phyloP scores from a whole-genome alignment of 2,113 vertebrate genomes.

The Pluvianellus socialis region DNA sequence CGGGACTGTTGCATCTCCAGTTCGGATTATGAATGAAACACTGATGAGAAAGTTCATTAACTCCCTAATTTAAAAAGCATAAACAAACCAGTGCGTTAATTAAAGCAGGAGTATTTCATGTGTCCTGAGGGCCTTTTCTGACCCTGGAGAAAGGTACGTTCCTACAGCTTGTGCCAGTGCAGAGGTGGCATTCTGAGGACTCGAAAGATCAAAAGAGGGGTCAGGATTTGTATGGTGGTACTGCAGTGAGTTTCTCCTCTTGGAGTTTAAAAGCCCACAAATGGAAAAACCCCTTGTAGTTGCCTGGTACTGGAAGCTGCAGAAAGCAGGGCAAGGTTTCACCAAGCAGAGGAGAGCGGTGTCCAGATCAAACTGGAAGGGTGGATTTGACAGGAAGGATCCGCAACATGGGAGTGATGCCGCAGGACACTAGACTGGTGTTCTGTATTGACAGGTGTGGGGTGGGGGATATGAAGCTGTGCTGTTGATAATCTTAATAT shows the following conservation, averaged over 20 bases:
- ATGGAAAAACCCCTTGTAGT: too few relatives aligned
- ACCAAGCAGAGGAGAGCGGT: not conserved
- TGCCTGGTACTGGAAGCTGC: not conserved
- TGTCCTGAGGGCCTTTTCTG: not conserved
- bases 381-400: not conserved
- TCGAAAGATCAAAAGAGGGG: not conserved
- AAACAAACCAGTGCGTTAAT: not conserved
- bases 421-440: not conserved
- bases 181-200: not conserved
- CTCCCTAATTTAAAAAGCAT: not conserved
- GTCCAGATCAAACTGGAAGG: not conserved
- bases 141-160: not conserved
- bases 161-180: accelerated
- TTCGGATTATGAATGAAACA: too few relatives aligned
- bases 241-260: not conserved
- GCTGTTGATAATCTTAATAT: not conserved
- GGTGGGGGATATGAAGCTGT: not conserved
- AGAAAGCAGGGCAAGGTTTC: too few relatives aligned
- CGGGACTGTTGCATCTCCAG: not conserved
- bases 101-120: not conserved
- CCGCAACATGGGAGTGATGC: not conserved
- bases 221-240: not conserved
- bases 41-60: not conserved
- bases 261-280: not conserved
- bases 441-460: not conserved